A percentile compares a stretch with the other conserved stretches of the same genome.
phyloP scores from a whole-genome alignment of 2,888 invertebrate genomes.

The Dryomyza anilis region DNA sequence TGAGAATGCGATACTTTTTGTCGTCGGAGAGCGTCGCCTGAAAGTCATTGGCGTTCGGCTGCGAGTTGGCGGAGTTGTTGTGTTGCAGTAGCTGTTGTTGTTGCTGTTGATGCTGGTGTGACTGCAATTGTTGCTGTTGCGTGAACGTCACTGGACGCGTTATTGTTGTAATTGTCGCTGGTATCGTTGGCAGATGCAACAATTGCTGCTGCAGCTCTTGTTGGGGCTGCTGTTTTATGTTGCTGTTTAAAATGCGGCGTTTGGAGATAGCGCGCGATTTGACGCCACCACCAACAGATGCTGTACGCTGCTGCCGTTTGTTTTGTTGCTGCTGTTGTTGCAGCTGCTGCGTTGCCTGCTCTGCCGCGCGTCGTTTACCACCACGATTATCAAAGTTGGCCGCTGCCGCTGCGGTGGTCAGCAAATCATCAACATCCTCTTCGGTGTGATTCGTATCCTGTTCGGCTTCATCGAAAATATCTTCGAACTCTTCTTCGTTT shows the following conservation, averaged over 20 bases:
- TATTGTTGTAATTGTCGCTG: conserved; percentile 53
- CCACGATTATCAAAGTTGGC: conserved; percentile 49
- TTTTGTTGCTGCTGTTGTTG: conserved; percentile 7
- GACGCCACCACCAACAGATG: conserved; percentile 1
- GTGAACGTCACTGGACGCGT: conserved; percentile 28
- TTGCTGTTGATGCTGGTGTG: conserved; percentile 10
- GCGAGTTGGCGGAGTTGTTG: not conserved
- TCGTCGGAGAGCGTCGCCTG: conserved; percentile 51
- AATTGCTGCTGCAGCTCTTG: conserved; percentile 45
- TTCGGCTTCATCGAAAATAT: conserved; percentile 46
- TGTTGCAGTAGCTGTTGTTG: not conserved
- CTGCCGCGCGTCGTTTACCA: not conserved
- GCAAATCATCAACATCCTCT: conserved; percentile 53
- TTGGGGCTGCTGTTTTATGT: conserved; percentile 38
- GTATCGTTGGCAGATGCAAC: conserved; percentile 51
- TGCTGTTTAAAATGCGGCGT: conserved; percentile 27
- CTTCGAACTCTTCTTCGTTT: conserved; percentile 57
- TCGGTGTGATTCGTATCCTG: conserved; percentile 46
- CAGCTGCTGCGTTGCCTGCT: not conserved
- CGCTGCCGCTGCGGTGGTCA: conserved; percentile 51
- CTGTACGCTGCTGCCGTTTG: conserved; percentile 4
- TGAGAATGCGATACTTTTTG: conserved; percentile 58
- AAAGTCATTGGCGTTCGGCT: too few relatives aligned
- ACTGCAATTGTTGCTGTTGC: not conserved
- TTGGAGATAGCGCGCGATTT: conserved; percentile 27